phyloP scores from a whole-genome alignment of 2,113 vertebrate species.

The Cisticola juncidis region DNA sequence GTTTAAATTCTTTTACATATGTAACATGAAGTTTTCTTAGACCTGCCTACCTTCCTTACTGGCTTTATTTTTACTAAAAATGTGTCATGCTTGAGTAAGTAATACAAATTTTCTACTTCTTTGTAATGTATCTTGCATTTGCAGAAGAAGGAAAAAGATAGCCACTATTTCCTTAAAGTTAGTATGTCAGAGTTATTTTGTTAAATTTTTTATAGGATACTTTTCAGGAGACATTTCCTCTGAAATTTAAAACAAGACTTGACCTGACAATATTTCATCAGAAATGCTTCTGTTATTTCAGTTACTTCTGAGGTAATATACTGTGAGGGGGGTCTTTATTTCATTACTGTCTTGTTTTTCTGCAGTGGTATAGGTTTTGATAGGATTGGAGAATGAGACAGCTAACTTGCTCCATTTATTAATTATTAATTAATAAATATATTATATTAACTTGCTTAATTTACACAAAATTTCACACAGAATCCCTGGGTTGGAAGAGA shows the following conservation, averaged over 20 bases:
- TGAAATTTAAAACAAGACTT: not conserved
- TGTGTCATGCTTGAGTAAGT: not conserved
- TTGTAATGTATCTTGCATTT: not conserved
- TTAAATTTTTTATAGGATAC: not conserved
- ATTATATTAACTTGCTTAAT: too few species aligned
- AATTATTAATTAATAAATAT: too few species aligned
- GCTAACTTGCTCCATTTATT: not conserved
- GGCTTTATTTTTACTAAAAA: not conserved
- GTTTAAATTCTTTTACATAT: not conserved
- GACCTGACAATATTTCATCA: not conserved
- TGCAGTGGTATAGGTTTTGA: not conserved
- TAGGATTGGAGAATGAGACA: not conserved
- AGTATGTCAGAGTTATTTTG: not conserved
- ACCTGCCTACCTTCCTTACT: not conserved
- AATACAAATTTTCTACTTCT: not conserved
- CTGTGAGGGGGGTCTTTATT: not conserved
- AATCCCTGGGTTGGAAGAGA: not conserved
- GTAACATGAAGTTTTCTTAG: not conserved
- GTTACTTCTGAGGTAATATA: not conserved
- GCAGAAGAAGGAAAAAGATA: not conserved
- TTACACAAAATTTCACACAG: not conserved
- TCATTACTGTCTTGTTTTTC: not conserved
- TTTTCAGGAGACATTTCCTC: not conserved
- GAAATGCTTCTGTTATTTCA: not conserved
- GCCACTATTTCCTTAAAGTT: not conserved